phyloP scores from a whole-genome alignment of 2,113 vertebrate genomes.

The Bubo blakistoni region DNA sequence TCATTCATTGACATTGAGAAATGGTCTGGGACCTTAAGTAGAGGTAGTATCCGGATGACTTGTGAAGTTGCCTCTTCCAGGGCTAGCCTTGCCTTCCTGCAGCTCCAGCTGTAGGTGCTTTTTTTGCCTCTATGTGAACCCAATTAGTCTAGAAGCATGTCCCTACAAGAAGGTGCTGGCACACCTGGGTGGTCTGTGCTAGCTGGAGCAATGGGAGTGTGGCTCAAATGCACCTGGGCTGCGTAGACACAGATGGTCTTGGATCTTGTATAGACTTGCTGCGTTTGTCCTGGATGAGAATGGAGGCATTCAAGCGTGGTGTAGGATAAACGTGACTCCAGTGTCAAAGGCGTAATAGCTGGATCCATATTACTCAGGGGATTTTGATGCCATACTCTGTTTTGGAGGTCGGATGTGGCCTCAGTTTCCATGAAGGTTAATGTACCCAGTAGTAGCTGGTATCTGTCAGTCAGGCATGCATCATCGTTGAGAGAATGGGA shows the following conservation, averaged over 20 bases:
- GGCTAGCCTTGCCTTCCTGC: not conserved
- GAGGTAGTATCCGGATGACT: not conserved
- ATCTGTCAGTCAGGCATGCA: fast-evolving
- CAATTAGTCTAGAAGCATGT: not conserved
- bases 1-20: not conserved
- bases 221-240: not conserved
- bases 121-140: not conserved
- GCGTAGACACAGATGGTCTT: not conserved
- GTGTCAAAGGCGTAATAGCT: not conserved
- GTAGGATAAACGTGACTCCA: not conserved
- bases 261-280: not conserved
- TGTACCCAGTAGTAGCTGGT: not conserved
- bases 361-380: not conserved
- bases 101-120: not conserved
- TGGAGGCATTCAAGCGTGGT: not conserved
- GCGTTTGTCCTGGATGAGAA: not conserved
- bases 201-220: not conserved
- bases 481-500: not conserved
- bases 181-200: not conserved
- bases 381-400: fast-evolving
- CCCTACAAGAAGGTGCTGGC: not conserved
- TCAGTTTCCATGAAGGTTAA: fast-evolving
- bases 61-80: not conserved
- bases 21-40: not conserved
- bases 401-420: not conserved